Evolutionary conservation across 2,888 invertebrate species (phyloP), one percentile per base, ranked within the genome.

Genomic region (Megalurothrips usitatus): DNA sequence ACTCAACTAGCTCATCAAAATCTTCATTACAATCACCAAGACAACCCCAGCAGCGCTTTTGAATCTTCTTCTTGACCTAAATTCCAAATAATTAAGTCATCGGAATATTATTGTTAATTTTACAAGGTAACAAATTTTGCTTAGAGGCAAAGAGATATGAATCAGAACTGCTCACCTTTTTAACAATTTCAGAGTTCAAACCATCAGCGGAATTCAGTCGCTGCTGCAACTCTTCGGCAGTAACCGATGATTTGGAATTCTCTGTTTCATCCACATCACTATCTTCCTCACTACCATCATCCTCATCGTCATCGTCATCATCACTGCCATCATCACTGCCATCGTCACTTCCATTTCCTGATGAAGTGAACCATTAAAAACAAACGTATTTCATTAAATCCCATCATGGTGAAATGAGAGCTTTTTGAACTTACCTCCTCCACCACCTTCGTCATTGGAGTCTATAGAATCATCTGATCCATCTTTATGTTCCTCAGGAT

Each of bases 1-100:
- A 98, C 88, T 98, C 98, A 0, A 98, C 96, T 84, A 98, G 97
- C 88, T 98, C 98, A 89, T 98, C 98, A 81, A 94, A 91, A 84
- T 95, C 95, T 88, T 96, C 96, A 87, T 96, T 97, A 84, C 94
- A 91, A 84, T 97, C 97, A 0, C 97, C 97, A 81, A 98, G 89
- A 86, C 98, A 98, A 1, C 96, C 96, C 85, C 95, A 94, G 86
- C 97, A 98, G 83, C 68, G 68, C 23, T 75, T 75, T 23, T 26
- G 23, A 23, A 98, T 95, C 80, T 95, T 88, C 84, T 96, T 91
- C 86, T 93, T 92, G 0, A 92, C 91, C 82, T 92, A 89, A 87
- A 87, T 83, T 81, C 79, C 79, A 83, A 81, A 80, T 83, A 81
- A 81, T 83, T 75, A 14, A 78, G 79, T 43, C 12, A 26, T 75